Conservation (phyloP, 2,888 invertebrate species). For the Pomacea canaliculata region DNA sequence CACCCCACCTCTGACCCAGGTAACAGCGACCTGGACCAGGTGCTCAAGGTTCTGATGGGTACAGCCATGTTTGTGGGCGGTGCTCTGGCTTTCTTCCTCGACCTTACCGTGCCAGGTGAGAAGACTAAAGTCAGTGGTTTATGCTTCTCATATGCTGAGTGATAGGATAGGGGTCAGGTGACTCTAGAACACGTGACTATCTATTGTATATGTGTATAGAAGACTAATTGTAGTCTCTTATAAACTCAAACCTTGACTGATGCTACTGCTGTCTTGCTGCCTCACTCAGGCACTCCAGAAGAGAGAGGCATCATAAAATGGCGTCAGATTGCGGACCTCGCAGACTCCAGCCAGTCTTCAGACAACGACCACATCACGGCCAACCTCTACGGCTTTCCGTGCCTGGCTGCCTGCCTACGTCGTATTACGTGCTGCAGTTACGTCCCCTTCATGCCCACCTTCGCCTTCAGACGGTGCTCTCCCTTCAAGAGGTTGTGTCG, state of each 20-base stretch:
- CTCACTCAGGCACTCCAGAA: constrained; percentile 30
- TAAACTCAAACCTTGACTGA: too few relatives aligned
- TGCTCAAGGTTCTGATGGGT: constrained; percentile 58
- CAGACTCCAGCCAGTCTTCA: not conserved
- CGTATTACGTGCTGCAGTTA: constrained; percentile 25
- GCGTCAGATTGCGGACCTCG: constrained; percentile 23
- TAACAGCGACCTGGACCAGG: constrained; percentile 50
- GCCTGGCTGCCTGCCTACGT: constrained; percentile 20
- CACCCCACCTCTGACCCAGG: constrained; percentile 38
- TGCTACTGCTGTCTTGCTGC: too few relatives aligned
- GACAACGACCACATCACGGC: not conserved
- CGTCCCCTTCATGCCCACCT: constrained; percentile 35
- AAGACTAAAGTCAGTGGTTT: too few relatives aligned
- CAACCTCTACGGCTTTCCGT: constrained; percentile 30
- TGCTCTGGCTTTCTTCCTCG: constrained; percentile 68
- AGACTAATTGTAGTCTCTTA: too few relatives aligned
- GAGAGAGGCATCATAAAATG: constrained; percentile 37
- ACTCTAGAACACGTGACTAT: too few relatives aligned
- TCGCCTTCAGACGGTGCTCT: constrained; percentile 20
- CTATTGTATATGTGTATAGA: too few relatives aligned
- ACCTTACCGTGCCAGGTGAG: constrained; percentile 69
- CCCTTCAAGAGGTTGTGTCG: constrained; percentile 20
- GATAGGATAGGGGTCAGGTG: too few relatives aligned
- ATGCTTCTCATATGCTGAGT: too few relatives aligned
- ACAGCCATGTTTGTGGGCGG: constrained; percentile 71